phyloP scores from a whole-genome alignment of 2,113 vertebrate genomes.

The Columba janthina region DNA sequence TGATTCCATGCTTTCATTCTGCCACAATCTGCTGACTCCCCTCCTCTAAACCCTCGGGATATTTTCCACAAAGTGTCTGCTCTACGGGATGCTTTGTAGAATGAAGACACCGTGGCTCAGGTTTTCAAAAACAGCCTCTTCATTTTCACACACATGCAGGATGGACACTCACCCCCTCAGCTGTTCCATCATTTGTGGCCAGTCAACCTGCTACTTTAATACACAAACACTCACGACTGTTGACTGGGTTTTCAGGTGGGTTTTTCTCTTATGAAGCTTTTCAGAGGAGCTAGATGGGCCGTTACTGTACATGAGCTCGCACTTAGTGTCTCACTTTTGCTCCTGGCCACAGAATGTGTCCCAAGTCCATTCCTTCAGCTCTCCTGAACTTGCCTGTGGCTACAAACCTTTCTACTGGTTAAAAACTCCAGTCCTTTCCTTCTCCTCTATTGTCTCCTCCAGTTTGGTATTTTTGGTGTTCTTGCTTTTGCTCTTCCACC shows the following conservation, averaged over 20 bases:
- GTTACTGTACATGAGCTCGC: not conserved
- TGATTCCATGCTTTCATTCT: not conserved
- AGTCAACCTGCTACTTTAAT: not conserved
- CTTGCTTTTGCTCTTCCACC: slow-evolving; percentile 6
- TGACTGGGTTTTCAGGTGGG: not conserved
- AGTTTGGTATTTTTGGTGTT: not conserved
- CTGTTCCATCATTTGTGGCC: not conserved
- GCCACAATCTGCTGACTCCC: not conserved
- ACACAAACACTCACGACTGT: not conserved
- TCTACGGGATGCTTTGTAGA: not conserved
- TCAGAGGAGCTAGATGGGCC: not conserved
- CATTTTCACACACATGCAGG: not conserved
- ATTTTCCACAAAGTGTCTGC: not conserved
- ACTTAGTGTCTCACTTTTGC: not conserved
- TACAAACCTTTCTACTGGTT: not conserved
- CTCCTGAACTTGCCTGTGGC: not conserved
- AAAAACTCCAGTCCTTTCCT: not conserved
- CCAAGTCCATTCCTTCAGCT: not conserved
- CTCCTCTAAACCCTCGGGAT: not conserved
- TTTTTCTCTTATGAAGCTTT: not conserved
- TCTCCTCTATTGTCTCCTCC: not conserved
- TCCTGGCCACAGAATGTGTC: not conserved
- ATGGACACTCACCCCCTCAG: not conserved
- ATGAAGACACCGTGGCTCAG: not conserved
- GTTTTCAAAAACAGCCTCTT: not conserved